A percentile compares a stretch with the other conserved stretches of the same genome.
phyloP scores from a whole-genome alignment of 2,888 invertebrate species.

The Minunthozetes semirufus region DNA sequence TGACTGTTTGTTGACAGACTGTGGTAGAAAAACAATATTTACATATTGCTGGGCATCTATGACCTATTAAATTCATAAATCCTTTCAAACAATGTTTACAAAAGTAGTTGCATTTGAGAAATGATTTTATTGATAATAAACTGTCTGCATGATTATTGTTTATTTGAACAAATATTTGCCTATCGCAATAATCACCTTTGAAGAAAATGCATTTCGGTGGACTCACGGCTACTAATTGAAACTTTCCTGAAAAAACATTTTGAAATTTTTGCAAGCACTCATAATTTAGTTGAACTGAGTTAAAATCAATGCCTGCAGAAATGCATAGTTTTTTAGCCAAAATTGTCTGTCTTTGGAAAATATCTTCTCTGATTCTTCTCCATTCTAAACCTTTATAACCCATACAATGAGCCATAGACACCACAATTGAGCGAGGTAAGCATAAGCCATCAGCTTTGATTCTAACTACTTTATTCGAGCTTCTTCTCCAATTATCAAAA shows the following conservation, averaged over 20 bases:
- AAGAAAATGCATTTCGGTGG: background rate
- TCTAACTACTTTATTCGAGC: conserved; percentile 16
- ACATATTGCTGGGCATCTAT: background rate
- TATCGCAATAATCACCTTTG: background rate
- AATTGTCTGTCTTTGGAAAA: background rate
- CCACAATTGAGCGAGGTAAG: background rate
- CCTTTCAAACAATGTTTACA: conserved; percentile 21
- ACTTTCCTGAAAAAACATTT: background rate
- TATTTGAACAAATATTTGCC: conserved; percentile 6
- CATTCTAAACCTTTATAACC: background rate
- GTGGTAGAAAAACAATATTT: background rate
- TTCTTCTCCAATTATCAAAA: conserved; percentile 5
- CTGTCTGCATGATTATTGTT: background rate
- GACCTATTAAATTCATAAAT: background rate
- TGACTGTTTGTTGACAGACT: background rate
- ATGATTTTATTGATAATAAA: conserved; percentile 2
- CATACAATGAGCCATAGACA: background rate
- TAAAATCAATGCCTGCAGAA: background rate
- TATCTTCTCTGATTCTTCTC: background rate
- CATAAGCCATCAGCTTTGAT: background rate
- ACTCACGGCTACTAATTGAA: background rate
- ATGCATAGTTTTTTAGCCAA: background rate
- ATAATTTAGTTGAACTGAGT: too few relatives aligned
- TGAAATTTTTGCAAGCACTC: background rate
- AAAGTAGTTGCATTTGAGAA: conserved; percentile 19